Evolutionary conservation across 2,113 vertebrate genomes (phyloP), one percentile per base, ranked within the genome.

Genomic region (Aptenodytes forsteri): DNA sequence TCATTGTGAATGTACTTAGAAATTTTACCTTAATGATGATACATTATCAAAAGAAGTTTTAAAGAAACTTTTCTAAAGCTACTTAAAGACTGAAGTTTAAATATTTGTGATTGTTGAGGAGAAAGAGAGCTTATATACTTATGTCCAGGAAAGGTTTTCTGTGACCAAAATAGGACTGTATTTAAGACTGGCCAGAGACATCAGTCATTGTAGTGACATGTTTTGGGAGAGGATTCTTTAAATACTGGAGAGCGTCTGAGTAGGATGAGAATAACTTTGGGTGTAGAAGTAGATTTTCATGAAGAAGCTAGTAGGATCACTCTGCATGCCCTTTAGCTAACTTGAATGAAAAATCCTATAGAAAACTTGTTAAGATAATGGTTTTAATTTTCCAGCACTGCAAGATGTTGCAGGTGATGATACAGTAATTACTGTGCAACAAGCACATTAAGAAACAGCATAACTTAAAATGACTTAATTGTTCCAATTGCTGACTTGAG

Each of bases 361-460:
- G 56, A 87, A 71, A 95, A 88, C 46, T 72, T 83, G 42, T 76
- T 75, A 83, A 56, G 62, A 30, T 87, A 97, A 97, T 78, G 55
- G 36, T 54, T 96, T 93, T 85, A 42, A 75, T 95, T 83, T 95
- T 87, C 62, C 23, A 79, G 36, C n/a, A 29, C 93, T 77, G 66
- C 50, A 87, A 85, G 64, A 92, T 50, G 19, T 95, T 97, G 83
- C 91, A 96, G 95, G 75, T 93, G 88, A 95, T 87, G 80, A 92
- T 93, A 66, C 77, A 95, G 85, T 95, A 95, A 96, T 89, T 96
- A 91, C 86, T 62, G 70, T 80, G 73, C 93, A 90, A 89, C 11
- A 22, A 89, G 49, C 73, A 69, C 64, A 40, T 55, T 91, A 92
- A 91, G 56, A 93, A 97, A 92, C 55, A 84, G 20, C 49, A 62